phyloP scores from a whole-genome alignment of 2,113 vertebrate genomes.

The Callaeas wilsoni region DNA sequence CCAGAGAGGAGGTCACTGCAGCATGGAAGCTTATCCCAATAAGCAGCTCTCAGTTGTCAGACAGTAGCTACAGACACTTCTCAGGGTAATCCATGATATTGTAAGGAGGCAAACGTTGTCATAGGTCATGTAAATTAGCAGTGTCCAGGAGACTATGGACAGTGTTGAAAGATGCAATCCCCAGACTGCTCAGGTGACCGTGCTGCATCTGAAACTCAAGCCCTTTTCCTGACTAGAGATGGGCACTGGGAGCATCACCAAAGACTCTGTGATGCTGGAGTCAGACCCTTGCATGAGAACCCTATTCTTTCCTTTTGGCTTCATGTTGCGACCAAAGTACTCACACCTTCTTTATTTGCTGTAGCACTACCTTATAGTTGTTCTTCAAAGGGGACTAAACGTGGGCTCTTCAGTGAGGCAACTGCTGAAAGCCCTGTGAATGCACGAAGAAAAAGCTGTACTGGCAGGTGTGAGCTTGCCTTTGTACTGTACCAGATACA shows the following conservation, averaged over 20 bases:
- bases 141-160: not conserved
- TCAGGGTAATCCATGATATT: not conserved
- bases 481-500: not conserved
- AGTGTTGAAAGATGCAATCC: not conserved
- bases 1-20: not conserved
- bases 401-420: not conserved
- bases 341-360: not conserved
- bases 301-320: not conserved
- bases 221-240: not conserved
- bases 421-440: not conserved
- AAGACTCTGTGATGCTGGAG: not conserved
- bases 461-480: not conserved
- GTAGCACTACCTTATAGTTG: not conserved
- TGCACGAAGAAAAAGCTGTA: not conserved
- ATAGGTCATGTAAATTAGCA: not conserved
- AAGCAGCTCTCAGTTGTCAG: not conserved
- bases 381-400: not conserved
- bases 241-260: not conserved
- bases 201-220: not conserved
- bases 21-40: not conserved
- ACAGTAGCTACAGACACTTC: not conserved
- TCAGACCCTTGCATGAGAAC: not conserved
- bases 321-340: not conserved
- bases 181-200: not conserved
- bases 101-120: fast-evolving